phyloP scores from a whole-genome alignment of 2,888 invertebrate genomes.

The Morpho helenor region DNA sequence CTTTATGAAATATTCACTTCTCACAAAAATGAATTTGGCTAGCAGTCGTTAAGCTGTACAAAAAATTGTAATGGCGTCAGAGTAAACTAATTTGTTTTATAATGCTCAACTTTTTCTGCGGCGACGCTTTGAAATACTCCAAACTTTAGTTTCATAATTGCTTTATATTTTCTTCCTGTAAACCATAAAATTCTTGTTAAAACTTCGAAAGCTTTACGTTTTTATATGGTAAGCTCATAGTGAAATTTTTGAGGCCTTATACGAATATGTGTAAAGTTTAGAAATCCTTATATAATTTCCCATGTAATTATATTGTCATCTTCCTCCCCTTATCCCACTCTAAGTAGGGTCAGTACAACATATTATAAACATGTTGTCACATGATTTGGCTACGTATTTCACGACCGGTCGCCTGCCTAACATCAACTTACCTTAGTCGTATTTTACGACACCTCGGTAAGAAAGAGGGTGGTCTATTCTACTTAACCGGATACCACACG shows the following conservation, averaged over 20 bases:
- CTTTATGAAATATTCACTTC: background rate
- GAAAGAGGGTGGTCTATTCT: too few relatives aligned
- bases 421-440: too few relatives aligned
- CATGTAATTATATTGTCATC: too few relatives aligned
- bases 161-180: conserved; percentile 8
- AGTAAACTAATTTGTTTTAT: conserved; percentile 11
- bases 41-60: background rate
- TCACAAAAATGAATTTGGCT: background rate
- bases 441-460: too few relatives aligned
- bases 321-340: too few relatives aligned
- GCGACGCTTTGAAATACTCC: conserved; percentile 9
- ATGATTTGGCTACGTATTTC: too few relatives aligned
- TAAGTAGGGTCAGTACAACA: too few relatives aligned
- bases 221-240: background rate
- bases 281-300: background rate
- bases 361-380: too few relatives aligned
- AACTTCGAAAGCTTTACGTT: conserved; percentile 2
- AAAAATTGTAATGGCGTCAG: conserved; percentile 6
- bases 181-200: conserved; percentile 7
- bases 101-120: conserved; percentile 7
- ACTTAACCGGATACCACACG: too few relatives aligned
- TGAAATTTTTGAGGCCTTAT: background rate
- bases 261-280: too few relatives aligned
- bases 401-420: too few relatives aligned
- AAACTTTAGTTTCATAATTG: conserved; percentile 9